phyloP scores from a whole-genome alignment of 2,888 invertebrate genomes.

The Drosophila ochracea region DNA sequence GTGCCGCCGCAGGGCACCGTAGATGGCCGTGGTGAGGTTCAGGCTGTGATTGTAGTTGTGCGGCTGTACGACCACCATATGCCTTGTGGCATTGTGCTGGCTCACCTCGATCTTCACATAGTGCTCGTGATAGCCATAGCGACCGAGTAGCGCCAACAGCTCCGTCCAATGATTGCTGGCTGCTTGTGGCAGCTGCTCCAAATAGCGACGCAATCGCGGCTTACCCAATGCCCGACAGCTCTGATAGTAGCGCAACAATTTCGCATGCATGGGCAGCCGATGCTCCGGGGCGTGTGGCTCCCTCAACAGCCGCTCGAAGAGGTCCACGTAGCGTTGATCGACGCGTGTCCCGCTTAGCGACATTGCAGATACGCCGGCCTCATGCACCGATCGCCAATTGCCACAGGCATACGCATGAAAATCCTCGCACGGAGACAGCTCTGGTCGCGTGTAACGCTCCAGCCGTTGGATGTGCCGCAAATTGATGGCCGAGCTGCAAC shows the following conservation, averaged over 20 bases:
- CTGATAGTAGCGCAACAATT: conserved; percentile 70
- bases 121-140: conserved; percentile 75
- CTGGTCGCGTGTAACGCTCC: conserved; percentile 59
- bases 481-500: conserved; percentile 66
- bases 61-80: conserved; percentile 64
- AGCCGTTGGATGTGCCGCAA: conserved; percentile 60
- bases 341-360: conserved; percentile 63
- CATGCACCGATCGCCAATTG: conserved; percentile 65
- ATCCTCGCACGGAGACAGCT: conserved; percentile 71
- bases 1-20: conserved; percentile 49
- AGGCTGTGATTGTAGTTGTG: conserved; percentile 59
- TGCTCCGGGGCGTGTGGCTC: conserved; percentile 32
- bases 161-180: conserved; percentile 65
- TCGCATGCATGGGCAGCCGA: conserved; percentile 50
- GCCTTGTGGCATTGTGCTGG: conserved; percentile 64
- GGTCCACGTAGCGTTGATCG: conserved; percentile 60
- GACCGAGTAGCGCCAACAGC: conserved; percentile 60
- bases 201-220: conserved; percentile 53
- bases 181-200: conserved; percentile 47
- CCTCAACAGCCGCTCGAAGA: conserved; percentile 53
- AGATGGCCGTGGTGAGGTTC: conserved; percentile 57
- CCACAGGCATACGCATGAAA: conserved; percentile 78
- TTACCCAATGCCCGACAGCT: conserved; percentile 49
- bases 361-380: conserved; percentile 57
- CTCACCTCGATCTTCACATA: conserved; percentile 65